Evolutionary conservation across 2,113 vertebrate genomes (phyloP), one percentile per base, ranked within the genome.

Genomic region (Nesoenas mayeri): DNA sequence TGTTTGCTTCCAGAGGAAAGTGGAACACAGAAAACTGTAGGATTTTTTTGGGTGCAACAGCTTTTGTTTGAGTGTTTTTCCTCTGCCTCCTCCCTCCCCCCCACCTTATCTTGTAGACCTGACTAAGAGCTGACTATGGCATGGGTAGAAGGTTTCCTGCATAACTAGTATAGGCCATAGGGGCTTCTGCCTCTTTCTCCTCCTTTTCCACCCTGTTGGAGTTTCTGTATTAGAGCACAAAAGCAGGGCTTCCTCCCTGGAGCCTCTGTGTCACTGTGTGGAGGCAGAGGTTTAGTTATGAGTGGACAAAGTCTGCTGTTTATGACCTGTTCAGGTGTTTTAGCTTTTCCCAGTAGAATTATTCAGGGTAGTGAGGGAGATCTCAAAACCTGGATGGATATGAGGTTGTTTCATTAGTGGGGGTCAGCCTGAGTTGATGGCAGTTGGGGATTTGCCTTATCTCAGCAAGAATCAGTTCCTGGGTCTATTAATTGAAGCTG

Each of bases 21-120:
- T 11, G 12, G 51, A 73, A 32, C 12, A 21, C 15, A 56, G 31
- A 29, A 34, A 36, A 94, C 4, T 5, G 5, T 16, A 47, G 10
- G 31, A 3, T 2, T 0, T 3, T 3, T 4, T 48, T 2, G 42
- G 17, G 5, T 47, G 40, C 8, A 26, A 0, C 42, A 3, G 17
- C 32, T 51, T 32, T 13, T 10, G 4, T 8, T 34, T 70, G 5
- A 79, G 60, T 32, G 5, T 9, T 8, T 48, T 38, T 28, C 14
- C 21, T 8, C 3, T 24, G 8, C 42, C 42, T 42, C 42, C 42
- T 40, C 40, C 13, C 11, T 40, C 4, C 4, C 6, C 7, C 2
- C 19, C 2, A 4, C 2, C 5, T 58, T 67, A 15, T 54, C 5
- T 47, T 58, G 21, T 51, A 36, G 18, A 22, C 19, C 15, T 57